These are phyloP conservation scores for Enteromius afrohamiltoni DNA, from an alignment of 2,797 vertebrate genomes.

Conservation along the genomic window DNA sequence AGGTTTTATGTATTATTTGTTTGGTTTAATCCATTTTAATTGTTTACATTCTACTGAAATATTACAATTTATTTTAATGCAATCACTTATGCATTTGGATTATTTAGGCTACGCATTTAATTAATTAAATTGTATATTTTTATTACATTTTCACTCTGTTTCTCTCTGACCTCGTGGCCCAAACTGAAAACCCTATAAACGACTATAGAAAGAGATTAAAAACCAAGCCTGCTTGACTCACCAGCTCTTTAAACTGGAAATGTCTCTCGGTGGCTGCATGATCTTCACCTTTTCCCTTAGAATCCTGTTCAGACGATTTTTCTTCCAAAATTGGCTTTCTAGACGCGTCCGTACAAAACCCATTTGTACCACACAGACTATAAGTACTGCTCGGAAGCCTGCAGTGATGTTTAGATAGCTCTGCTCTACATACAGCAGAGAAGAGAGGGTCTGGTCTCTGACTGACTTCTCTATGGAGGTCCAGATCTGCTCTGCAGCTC, in stretches of 20 bases:
- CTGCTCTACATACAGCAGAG: background rate
- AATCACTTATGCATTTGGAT: no score
- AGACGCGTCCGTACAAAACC: constrained; percentile 48
- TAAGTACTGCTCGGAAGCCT: background rate
- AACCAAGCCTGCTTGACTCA: constrained; percentile 59
- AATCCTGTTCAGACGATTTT: background rate
- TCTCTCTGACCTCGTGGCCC: background rate
- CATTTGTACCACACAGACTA: background rate
- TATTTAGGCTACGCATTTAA: background rate
- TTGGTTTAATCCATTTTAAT: background rate
- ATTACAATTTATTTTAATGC: no score
- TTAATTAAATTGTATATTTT: background rate
- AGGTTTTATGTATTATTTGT: background rate
- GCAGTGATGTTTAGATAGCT: background rate
- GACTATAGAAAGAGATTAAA: background rate
- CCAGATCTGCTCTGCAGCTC: constrained; percentile 9
- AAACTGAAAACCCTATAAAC: background rate
- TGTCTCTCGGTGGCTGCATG: constrained; percentile 67
- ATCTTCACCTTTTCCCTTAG: background rate
- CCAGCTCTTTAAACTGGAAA: constrained; percentile 82
- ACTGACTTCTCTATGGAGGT: constrained; percentile 1
- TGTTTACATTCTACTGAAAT: background rate
- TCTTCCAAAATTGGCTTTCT: constrained; percentile 30
- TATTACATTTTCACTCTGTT: background rate
- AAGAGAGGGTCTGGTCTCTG: constrained; percentile 7